Percentiles rank a stretch among this genome's conserved stretches.
Evolutionary conservation across 2,113 vertebrate species (phyloP).

Genomic region (Motacilla tschutschensis): DNA sequence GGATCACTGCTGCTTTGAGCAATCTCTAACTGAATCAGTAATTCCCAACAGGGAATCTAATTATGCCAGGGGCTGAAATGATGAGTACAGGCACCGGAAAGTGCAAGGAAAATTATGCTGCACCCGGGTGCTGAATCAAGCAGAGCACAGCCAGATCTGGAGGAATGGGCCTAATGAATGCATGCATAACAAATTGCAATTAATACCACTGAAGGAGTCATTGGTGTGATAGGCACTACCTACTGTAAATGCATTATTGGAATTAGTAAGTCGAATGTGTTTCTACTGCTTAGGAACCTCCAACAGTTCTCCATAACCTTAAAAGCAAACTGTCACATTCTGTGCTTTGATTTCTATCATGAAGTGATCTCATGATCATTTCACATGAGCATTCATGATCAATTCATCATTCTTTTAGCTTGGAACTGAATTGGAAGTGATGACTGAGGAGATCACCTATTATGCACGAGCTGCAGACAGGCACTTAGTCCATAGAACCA

Average conservation of each 20-base stretch:
- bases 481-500: neutral
- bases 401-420: neutral
- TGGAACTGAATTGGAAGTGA: neutral
- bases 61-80: constrained; percentile 9
- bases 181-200: constrained; percentile 25
- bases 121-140: constrained; percentile 29
- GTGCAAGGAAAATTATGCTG: neutral
- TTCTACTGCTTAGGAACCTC: neutral
- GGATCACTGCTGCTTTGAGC: neutral
- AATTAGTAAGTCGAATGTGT: neutral
- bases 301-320: neutral
- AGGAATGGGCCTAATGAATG: constrained; percentile 7
- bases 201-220: neutral
- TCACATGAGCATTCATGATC: neutral
- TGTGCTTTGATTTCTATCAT: neutral
- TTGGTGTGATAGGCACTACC: neutral
- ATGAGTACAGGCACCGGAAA: neutral
- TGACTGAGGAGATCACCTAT: neutral
- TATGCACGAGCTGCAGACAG: neutral
- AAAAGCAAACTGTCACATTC: neutral
- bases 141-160: neutral
- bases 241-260: neutral
- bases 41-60: constrained; percentile 1
- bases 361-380: neutral
- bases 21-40: neutral